Evolutionary conservation across 2,888 invertebrate genomes (phyloP).

Genomic region (Apotomis capreana): DNA sequence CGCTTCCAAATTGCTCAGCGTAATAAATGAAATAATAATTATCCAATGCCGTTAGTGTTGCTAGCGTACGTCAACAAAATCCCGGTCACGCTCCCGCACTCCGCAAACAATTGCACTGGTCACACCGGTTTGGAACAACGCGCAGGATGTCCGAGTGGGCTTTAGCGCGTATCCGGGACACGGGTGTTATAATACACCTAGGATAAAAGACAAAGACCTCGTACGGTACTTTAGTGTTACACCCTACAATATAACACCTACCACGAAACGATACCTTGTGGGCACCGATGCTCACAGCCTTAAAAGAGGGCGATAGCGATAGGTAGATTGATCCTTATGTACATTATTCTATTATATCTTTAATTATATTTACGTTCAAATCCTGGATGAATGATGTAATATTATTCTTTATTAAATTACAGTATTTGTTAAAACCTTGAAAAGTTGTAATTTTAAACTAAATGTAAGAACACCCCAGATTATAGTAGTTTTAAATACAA

Average conservation of each 20-base stretch:
- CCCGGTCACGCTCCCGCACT: constrained; percentile 13
- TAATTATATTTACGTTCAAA: too few species aligned
- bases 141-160: constrained; percentile 40
- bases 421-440: too few species aligned
- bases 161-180: constrained; percentile 29
- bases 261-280: too few species aligned
- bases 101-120: constrained; percentile 35
- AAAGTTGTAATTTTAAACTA: too few species aligned
- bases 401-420: too few species aligned
- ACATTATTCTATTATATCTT: too few species aligned
- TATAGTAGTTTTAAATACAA: background rate
- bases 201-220: constrained; percentile 16
- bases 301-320: too few species aligned
- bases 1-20: background rate
- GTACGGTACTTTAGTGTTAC: constrained; percentile 9
- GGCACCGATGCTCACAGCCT: too few species aligned
- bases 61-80: constrained; percentile 10
- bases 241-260: background rate
- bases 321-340: background rate
- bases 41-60: background rate
- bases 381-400: too few species aligned
- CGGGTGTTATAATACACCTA: constrained; percentile 10
- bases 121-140: constrained; percentile 38
- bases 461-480: too few species aligned
- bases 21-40: background rate